phyloP scores from a whole-genome alignment of 2,888 invertebrate species.

The Aromia moschata region DNA sequence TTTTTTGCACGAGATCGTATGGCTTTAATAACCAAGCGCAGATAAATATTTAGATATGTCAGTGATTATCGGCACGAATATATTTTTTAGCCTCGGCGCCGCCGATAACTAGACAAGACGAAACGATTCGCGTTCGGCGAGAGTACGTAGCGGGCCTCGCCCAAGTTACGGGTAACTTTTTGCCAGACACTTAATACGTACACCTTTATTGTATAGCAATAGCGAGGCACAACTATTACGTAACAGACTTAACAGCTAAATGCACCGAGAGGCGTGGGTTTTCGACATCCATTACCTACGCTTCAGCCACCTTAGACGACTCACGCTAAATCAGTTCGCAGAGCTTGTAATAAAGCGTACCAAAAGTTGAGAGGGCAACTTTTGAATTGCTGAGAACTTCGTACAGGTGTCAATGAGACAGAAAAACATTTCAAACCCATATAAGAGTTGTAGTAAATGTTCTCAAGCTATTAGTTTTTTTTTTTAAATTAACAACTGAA shows the following conservation, averaged over 20 bases:
- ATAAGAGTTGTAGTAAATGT: too few species aligned
- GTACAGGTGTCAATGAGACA: too few species aligned
- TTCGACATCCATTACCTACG: slow-evolving; percentile 22
- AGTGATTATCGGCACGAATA: background rate
- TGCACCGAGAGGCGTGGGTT: slow-evolving; percentile 25
- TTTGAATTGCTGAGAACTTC: too few species aligned
- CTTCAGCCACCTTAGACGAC: slow-evolving; percentile 19
- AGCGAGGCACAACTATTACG: slow-evolving; percentile 22
- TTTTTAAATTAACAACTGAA: too few species aligned
- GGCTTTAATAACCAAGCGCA: background rate
- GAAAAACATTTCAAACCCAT: too few species aligned
- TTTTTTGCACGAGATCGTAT: too few species aligned
- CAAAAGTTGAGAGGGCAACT: too few species aligned
- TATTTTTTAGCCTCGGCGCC: background rate
- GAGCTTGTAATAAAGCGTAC: slow-evolving; percentile 7
- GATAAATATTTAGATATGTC: background rate
- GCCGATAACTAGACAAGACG: background rate
- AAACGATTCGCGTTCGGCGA: background rate
- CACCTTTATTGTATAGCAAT: background rate
- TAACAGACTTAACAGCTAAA: slow-evolving; percentile 23
- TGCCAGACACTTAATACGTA: slow-evolving; percentile 19
- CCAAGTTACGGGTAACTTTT: slow-evolving; percentile 21
- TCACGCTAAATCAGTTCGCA: slow-evolving; percentile 24
- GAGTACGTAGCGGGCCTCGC: background rate
- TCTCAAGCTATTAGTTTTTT: too few species aligned